Conservation (phyloP, 2,888 invertebrate species). For the Sipunculus nudus region DNA sequence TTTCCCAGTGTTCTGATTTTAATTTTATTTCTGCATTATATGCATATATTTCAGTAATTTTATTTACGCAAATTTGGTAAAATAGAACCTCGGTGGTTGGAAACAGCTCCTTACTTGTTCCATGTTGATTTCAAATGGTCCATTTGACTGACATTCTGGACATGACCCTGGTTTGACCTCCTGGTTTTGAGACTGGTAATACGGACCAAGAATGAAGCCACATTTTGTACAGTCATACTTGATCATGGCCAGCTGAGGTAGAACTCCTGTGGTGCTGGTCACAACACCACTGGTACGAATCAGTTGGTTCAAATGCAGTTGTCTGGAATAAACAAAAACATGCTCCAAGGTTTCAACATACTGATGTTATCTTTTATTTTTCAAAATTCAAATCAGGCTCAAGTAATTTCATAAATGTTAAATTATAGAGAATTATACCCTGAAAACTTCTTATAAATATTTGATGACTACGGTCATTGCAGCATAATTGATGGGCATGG, state of each 20-base stretch:
- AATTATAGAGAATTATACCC: too few species aligned
- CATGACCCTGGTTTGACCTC: constrained; percentile 97
- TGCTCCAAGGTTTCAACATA: neutral
- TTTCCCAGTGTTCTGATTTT: too few species aligned
- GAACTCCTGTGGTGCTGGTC: constrained; percentile 85
- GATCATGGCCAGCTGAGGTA: constrained; percentile 94
- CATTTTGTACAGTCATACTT: constrained; percentile 98
- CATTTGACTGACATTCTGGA: constrained; percentile 96
- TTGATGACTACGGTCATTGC: too few species aligned
- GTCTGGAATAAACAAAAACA: constrained; percentile 56
- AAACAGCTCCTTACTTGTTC: constrained; percentile 77
- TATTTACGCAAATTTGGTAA: too few species aligned
- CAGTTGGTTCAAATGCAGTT: constrained; percentile 84
- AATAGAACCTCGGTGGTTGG: too few species aligned
- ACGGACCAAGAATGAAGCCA: constrained; percentile 93
- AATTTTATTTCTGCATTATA: too few species aligned
- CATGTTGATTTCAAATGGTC: constrained; percentile 98
- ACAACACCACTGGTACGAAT: constrained; percentile 95
- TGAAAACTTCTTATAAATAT: too few species aligned
- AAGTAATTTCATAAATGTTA: too few species aligned
- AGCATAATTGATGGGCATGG: too few species aligned
- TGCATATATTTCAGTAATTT: too few species aligned
- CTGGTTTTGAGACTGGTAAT: constrained; percentile 89
- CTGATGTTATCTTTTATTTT: too few species aligned
- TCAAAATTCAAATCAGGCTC: too few species aligned